Evolutionary conservation across 2,797 vertebrate genomes (phyloP).

Genomic region (Sebastes alutus): DNA sequence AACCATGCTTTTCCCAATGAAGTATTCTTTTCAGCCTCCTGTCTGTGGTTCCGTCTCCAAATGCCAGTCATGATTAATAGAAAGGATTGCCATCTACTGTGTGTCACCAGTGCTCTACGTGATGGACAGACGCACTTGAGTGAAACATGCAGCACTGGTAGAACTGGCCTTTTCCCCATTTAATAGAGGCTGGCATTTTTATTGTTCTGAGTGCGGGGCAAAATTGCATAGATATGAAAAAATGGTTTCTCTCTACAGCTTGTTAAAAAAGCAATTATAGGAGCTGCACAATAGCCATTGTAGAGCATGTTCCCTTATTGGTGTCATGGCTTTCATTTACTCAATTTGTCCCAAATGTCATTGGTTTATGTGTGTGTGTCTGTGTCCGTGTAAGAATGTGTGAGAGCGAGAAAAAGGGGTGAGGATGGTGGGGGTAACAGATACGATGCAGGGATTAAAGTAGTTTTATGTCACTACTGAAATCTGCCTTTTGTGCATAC

Average conservation of each 20-base stretch:
- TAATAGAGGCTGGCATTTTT: conserved; percentile 81
- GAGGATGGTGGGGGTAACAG: conserved; percentile 12
- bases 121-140: conserved; percentile 76
- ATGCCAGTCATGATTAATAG: conserved; percentile 79
- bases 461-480: conserved; percentile 28
- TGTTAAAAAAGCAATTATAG: conserved; percentile 86
- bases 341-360: conserved; percentile 83
- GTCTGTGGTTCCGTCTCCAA: conserved; percentile 61
- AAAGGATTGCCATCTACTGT: conserved; percentile 73
- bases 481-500: conserved; percentile 18
- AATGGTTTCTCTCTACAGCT: conserved; percentile 78
- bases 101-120: conserved; percentile 71
- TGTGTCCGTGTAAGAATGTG: conserved; percentile 22
- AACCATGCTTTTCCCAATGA: conserved; percentile 42
- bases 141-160: conserved; percentile 70
- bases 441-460: conserved; percentile 42
- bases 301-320: conserved; percentile 81
- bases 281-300: conserved; percentile 80
- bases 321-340: conserved; percentile 85
- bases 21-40: conserved; percentile 54
- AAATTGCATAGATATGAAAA: conserved; percentile 83
- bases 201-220: conserved; percentile 79
- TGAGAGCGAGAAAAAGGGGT: background rate
- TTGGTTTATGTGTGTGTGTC: conserved; percentile 39
- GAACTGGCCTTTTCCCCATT: conserved; percentile 70